These are phyloP conservation scores for Dromiciops gliroides DNA, from an alignment of 2,113 vertebrate genomes.

Conservation along the genomic window DNA sequence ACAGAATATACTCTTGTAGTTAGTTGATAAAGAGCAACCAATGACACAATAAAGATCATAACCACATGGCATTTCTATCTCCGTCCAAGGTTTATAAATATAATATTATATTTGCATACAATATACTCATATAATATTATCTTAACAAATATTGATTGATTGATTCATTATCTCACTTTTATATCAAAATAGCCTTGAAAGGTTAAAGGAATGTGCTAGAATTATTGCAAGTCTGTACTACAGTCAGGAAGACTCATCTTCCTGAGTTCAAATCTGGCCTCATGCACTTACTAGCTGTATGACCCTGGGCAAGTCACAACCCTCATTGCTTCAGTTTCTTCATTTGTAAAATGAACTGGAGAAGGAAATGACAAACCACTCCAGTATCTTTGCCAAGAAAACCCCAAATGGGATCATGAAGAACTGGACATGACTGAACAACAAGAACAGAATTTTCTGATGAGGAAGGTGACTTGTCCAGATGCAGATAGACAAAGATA, in stretches of 20 bases:
- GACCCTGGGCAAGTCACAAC: background rate
- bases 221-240: background rate
- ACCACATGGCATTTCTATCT: background rate
- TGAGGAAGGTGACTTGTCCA: background rate
- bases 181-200: background rate
- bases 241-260: background rate
- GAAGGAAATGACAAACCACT: background rate
- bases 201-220: background rate
- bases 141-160: background rate
- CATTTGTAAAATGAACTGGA: background rate
- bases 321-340: background rate
- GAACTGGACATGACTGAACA: no score
- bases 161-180: background rate
- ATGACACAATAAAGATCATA: background rate
- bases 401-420: background rate
- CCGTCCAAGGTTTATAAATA: background rate
- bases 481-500: background rate
- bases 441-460: background rate
- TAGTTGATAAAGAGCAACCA: background rate
- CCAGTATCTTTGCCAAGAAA: background rate
- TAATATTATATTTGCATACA: no score
- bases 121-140: background rate
- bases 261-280: background rate
- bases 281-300: background rate
- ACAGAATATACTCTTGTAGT: background rate